These are phyloP conservation scores for Chrysochloris asiatica DNA, from an alignment of 2,113 vertebrate species.

Conservation along the genomic window DNA sequence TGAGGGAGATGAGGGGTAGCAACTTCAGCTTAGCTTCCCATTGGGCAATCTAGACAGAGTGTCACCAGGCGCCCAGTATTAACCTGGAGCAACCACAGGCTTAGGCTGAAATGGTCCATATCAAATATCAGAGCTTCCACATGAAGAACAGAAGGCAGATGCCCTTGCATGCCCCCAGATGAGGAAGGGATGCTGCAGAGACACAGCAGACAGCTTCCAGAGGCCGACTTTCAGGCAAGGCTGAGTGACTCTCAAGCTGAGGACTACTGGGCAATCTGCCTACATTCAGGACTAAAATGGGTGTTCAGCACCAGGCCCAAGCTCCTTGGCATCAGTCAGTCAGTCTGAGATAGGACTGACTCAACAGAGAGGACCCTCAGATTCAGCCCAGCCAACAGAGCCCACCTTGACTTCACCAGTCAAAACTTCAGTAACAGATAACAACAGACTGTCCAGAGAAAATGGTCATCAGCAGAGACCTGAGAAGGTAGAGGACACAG, in stretches of 20 bases:
- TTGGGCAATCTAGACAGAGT: rapidly evolving
- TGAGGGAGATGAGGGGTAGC: not conserved
- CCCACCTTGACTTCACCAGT: not conserved
- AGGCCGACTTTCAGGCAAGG: not conserved
- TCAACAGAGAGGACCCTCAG: not conserved
- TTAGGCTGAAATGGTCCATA: not conserved
- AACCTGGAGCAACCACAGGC: not conserved
- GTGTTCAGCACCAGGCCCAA: not conserved
- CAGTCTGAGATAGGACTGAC: not conserved
- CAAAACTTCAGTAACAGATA: not conserved
- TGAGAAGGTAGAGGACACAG: not conserved
- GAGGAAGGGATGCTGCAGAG: not conserved
- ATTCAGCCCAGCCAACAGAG: not conserved
- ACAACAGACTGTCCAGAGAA: not conserved
- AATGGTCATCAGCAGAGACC: not conserved
- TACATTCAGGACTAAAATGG: not conserved
- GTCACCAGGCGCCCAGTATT: not conserved
- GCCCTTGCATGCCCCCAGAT: rapidly evolving
- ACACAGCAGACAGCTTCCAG: too few species aligned
- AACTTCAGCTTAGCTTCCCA: not conserved
- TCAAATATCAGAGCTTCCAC: not conserved
- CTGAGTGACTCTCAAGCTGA: too few species aligned
- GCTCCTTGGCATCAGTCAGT: not conserved
- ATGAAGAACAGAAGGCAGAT: not conserved
- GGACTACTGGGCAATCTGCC: not conserved